Conservation (phyloP, 1,140 invertebrate genomes). For the Diachasma alloeum region DNA sequence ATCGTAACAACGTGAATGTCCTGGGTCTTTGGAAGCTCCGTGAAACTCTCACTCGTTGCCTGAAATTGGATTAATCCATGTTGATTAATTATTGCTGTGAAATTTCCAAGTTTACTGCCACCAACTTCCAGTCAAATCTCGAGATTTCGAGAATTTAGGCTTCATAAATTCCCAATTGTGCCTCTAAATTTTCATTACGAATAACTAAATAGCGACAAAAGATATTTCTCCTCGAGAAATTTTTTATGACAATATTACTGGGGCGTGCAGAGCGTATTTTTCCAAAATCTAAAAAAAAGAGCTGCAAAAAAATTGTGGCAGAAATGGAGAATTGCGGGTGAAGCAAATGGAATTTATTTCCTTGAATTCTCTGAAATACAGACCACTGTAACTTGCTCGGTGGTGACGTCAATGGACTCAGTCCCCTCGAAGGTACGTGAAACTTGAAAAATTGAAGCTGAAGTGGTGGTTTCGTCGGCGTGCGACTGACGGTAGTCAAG, state of each 20-base stretch:
- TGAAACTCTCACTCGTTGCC: not conserved
- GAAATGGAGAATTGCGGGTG: not conserved
- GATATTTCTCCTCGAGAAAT: too few species aligned
- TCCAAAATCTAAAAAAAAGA: not conserved
- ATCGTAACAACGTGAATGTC: conserved; percentile 10
- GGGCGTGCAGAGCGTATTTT: too few species aligned
- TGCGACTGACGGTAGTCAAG: conserved; percentile 19
- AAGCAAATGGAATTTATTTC: too few species aligned
- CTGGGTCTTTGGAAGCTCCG: conserved; percentile 2
- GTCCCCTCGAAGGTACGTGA: not conserved
- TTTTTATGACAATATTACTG: too few species aligned
- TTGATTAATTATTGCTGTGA: not conserved
- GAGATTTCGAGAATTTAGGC: not conserved
- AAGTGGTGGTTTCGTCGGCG: not conserved
- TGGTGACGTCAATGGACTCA: not conserved
- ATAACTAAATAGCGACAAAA: too few species aligned
- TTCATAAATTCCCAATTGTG: too few species aligned
- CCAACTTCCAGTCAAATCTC: too few species aligned
- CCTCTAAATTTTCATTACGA: too few species aligned
- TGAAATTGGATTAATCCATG: not conserved
- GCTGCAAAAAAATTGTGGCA: not conserved
- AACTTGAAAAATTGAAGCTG: not conserved
- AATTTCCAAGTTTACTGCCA: too few species aligned
- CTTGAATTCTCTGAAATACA: not conserved
- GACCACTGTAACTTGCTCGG: conserved; percentile 5